phyloP scores from a whole-genome alignment of 2,797 vertebrate species.

The Galaxias olidus region DNA sequence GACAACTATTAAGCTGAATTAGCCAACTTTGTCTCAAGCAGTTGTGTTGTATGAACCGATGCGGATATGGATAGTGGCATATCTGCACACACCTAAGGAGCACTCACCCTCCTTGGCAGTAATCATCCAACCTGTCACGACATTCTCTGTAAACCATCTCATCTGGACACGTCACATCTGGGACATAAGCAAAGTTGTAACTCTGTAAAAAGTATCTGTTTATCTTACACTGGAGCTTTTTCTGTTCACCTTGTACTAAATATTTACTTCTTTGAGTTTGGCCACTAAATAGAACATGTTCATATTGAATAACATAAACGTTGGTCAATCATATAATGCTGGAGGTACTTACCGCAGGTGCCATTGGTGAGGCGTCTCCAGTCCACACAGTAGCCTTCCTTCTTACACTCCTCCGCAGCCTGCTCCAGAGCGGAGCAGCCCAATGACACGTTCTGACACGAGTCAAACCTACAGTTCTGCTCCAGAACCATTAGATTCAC shows the following conservation, averaged over 20 bases:
- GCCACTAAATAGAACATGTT: no score
- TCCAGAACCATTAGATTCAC: constrained; percentile 41
- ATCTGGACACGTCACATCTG: constrained; percentile 52
- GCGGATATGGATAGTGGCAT: no score
- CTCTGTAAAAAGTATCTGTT: neutral
- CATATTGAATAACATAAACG: no score
- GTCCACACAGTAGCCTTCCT: constrained; percentile 52
- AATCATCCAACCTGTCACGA: constrained; percentile 39
- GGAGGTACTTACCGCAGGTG: constrained; percentile 58
- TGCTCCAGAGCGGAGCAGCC: constrained; percentile 61
- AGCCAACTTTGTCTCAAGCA: no score
- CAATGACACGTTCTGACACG: constrained; percentile 15
- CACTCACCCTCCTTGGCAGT: constrained; percentile 67
- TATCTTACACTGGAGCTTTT: no score
- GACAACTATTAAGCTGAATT: no score
- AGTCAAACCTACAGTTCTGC: constrained; percentile 63
- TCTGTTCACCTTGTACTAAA: no score
- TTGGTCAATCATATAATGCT: neutral
- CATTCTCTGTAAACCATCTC: constrained; percentile 64
- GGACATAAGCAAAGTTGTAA: no score
- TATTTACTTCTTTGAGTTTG: no score
- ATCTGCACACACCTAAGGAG: no score
- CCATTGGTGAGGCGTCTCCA: constrained; percentile 69
- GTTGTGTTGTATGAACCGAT: no score
- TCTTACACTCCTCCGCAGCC: constrained; percentile 62